Evolutionary conservation across 2,888 invertebrate genomes (phyloP).

Genomic region (Autographa gamma): DNA sequence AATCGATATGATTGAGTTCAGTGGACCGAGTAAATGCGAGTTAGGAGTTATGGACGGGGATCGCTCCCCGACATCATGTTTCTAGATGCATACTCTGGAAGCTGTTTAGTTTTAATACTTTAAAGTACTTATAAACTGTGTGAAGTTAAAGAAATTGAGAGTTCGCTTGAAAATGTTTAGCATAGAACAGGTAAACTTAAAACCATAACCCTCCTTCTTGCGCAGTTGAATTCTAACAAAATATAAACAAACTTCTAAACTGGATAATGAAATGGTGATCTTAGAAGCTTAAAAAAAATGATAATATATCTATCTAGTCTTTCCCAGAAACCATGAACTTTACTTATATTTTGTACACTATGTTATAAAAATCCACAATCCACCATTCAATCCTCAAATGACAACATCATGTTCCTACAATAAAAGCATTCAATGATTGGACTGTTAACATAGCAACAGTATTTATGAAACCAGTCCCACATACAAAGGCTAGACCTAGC

Average conservation of each 20-base stretch:
- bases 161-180: too few relatives aligned
- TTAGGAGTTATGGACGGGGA: slow-evolving; percentile 24
- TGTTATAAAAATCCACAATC: too few relatives aligned
- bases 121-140: neutral
- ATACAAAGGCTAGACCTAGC: slow-evolving; percentile 14
- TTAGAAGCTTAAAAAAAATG: too few relatives aligned
- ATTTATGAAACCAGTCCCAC: slow-evolving; percentile 2
- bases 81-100: neutral
- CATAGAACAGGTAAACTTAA: too few relatives aligned
- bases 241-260: too few relatives aligned
- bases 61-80: neutral
- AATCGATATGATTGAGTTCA: slow-evolving; percentile 41
- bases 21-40: slow-evolving; percentile 38
- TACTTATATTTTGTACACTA: too few relatives aligned
- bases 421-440: slow-evolving; percentile 33
- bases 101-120: neutral
- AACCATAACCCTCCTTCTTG: too few relatives aligned
- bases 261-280: too few relatives aligned
- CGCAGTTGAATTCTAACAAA: too few relatives aligned
- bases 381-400: neutral
- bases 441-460: slow-evolving; percentile 21
- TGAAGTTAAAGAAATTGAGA: too few relatives aligned
- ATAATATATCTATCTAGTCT: too few relatives aligned
- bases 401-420: neutral
- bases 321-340: too few relatives aligned